Percentiles rank a stretch among this genome's conserved stretches.
Evolutionary conservation across 2,888 invertebrate species (phyloP).

Genomic region (Arrhopalites spinosus): DNA sequence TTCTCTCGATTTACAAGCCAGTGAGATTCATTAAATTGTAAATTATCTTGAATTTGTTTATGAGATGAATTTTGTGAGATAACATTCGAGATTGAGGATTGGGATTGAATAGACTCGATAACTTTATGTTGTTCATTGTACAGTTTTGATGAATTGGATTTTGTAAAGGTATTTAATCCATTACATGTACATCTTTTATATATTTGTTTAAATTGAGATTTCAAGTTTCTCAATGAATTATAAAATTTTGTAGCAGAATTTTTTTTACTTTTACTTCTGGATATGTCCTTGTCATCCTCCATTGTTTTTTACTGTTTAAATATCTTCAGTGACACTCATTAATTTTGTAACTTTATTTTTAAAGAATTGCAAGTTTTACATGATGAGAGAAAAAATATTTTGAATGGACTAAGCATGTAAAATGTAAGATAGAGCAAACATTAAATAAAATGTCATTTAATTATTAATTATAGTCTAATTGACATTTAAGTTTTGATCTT

Average conservation of each 20-base stretch:
- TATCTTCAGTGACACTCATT: too few relatives aligned
- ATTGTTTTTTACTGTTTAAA: not conserved
- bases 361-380: too few relatives aligned
- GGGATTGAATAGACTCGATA: not conserved
- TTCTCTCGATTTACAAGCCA: conserved; percentile 1
- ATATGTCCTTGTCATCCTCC: not conserved
- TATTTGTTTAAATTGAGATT: conserved; percentile 10
- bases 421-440: too few relatives aligned
- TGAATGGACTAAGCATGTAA: too few relatives aligned
- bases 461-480: too few relatives aligned
- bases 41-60: not conserved
- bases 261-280: not conserved
- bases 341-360: too few relatives aligned
- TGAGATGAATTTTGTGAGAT: not conserved
- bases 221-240: not conserved
- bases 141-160: not conserved
- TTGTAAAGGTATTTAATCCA: not conserved
- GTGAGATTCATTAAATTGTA: not conserved
- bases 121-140: too few relatives aligned
- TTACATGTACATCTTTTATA: conserved; percentile 17
- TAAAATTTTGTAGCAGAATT: conserved; percentile 5
- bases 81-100: too few relatives aligned
- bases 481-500: too few relatives aligned
- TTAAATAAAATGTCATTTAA: too few relatives aligned
- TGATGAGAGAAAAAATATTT: too few relatives aligned